A percentile compares a stretch with the other conserved stretches of the same genome.
phyloP scores from a whole-genome alignment of 1,140 invertebrate genomes.

The Danaus plexippus region DNA sequence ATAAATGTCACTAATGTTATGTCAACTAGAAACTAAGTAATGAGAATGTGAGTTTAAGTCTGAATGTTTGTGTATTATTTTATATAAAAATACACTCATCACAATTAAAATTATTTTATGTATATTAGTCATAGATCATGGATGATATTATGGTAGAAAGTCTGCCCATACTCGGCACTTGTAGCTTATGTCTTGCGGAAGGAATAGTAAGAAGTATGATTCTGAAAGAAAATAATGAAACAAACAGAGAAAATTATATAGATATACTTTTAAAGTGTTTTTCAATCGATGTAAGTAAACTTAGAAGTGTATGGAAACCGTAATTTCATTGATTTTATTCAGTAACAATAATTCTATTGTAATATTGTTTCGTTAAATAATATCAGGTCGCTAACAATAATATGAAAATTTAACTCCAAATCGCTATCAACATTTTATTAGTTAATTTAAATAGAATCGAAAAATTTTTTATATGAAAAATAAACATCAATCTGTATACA shows the following conservation, averaged over 20 bases:
- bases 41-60: slow-evolving; percentile 8
- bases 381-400: too few relatives aligned
- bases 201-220: slow-evolving; percentile 59
- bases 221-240: slow-evolving; percentile 31
- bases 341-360: too few relatives aligned
- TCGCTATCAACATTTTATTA: too few relatives aligned
- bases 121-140: slow-evolving; percentile 17
- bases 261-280: slow-evolving; percentile 55
- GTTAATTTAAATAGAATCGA: too few relatives aligned
- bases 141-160: slow-evolving; percentile 52
- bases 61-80: background rate
- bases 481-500: too few relatives aligned
- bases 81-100: too few relatives aligned
- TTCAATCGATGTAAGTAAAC: slow-evolving; percentile 52
- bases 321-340: too few relatives aligned
- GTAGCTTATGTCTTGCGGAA: slow-evolving; percentile 53
- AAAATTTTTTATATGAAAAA: too few relatives aligned
- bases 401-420: too few relatives aligned
- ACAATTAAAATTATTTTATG: slow-evolving; percentile 9
- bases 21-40: slow-evolving; percentile 7
- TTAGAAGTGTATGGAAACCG: too few relatives aligned
- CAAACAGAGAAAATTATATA: slow-evolving; percentile 35
- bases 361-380: too few relatives aligned
- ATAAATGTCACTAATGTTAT: slow-evolving; percentile 3
- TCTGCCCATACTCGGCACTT: slow-evolving; percentile 48